Conservation (phyloP, 1,140 invertebrate genomes). For the Heliconius eleuchia region DNA sequence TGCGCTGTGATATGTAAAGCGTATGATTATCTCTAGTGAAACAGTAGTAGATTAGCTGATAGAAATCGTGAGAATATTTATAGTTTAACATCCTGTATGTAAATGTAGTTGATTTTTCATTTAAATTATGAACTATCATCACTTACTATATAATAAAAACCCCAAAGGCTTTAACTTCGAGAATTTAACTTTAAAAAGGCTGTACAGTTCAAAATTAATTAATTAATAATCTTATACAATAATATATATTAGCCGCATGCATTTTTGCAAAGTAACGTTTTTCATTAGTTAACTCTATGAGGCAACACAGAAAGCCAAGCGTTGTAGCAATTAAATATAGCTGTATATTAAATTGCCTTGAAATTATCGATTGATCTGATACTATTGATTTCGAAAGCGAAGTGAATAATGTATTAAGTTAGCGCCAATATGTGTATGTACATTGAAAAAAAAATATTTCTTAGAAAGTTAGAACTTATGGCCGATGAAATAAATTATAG, state of each 20-base stretch:
- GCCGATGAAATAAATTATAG: not conserved
- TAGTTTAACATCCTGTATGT: constrained; percentile 5
- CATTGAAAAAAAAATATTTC: not conserved
- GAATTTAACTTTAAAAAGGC: not conserved
- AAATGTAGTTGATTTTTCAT: not conserved
- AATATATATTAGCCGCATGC: constrained; percentile 18
- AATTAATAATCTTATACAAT: not conserved
- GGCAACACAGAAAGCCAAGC: constrained; percentile 30
- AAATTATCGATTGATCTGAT: constrained; percentile 33
- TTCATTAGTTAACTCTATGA: constrained; percentile 17
- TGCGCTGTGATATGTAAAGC: constrained; percentile 23
- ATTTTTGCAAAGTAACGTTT: constrained; percentile 33
- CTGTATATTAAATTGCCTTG: constrained; percentile 35
- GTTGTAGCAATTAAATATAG: constrained; percentile 32
- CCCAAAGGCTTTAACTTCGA: not conserved
- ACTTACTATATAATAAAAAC: not conserved
- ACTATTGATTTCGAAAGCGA: constrained; percentile 10
- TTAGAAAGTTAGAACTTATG: not conserved
- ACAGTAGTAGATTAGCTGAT: constrained; percentile 7
- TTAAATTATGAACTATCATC: not conserved
- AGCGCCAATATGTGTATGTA: constrained; percentile 3
- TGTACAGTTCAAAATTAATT: not conserved
- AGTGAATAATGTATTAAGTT: constrained; percentile 3
- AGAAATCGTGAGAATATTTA: constrained; percentile 13
- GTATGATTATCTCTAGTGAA: constrained; percentile 20